These are phyloP conservation scores for Heliconius aoede DNA, from an alignment of 2,888 invertebrate species.

Conservation along the genomic window DNA sequence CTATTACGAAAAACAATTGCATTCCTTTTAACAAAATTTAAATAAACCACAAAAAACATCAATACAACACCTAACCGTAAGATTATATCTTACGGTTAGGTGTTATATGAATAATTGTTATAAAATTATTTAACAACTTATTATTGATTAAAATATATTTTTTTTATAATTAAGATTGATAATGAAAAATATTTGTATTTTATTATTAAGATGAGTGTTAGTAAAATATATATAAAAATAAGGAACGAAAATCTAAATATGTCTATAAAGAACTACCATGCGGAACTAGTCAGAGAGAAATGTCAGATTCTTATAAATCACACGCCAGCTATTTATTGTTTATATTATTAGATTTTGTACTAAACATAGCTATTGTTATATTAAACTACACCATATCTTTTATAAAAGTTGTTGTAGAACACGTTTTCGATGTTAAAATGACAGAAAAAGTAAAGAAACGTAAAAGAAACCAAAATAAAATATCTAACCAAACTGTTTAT, in stretches of 20 bases:
- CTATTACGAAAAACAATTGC: no score
- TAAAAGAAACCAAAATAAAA: constrained; percentile 58
- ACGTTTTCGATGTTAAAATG: constrained; percentile 66
- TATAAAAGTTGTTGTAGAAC: constrained; percentile 50
- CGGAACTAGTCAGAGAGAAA: constrained; percentile 29
- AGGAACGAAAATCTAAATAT: neutral
- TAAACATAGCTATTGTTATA: neutral
- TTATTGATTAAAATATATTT: no score
- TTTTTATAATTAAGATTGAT: no score
- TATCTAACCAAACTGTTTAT: constrained; percentile 63
- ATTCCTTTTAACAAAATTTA: no score
- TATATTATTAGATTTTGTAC: constrained; percentile 41
- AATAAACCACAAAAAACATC: no score
- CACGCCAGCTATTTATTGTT: constrained; percentile 63
- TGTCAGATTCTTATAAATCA: constrained; percentile 64
- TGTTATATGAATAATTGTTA: no score
- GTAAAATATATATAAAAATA: neutral
- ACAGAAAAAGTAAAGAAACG: constrained; percentile 68
- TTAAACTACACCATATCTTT: neutral
- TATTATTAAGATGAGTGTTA: no score
- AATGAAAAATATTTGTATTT: no score
- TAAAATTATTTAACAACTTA: no score
- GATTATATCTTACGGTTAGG: no score
- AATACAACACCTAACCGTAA: no score
- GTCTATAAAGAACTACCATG: neutral